Conservation (phyloP, 2,888 invertebrate genomes). For the Galerucella calmariensis region DNA sequence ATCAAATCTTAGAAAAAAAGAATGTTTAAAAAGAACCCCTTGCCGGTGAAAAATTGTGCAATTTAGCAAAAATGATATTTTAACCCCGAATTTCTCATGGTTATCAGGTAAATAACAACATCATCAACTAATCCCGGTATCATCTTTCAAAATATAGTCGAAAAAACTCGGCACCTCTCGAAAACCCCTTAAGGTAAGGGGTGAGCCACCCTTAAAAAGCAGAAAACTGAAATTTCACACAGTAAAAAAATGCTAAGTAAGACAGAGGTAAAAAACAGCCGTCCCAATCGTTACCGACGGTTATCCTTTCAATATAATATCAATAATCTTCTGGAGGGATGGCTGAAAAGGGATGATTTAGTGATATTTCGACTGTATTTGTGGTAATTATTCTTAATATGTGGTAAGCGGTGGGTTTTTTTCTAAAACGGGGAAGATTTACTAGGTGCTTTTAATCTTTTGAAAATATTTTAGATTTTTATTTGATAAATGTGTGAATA, state of each 20-base stretch:
- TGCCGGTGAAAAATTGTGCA: constrained; percentile 53
- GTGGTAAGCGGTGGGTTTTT: constrained; percentile 56
- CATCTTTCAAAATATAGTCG: constrained; percentile 59
- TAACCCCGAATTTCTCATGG: constrained; percentile 58
- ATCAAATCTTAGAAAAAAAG: constrained; percentile 37
- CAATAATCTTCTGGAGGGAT: constrained; percentile 26
- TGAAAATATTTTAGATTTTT: constrained; percentile 3
- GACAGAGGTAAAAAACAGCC: constrained; percentile 43
- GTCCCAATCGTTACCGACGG: constrained; percentile 17
- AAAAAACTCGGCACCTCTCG: constrained; percentile 51
- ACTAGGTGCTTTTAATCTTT: constrained; percentile 21
- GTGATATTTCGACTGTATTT: constrained; percentile 57
- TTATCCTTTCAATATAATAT: neutral
- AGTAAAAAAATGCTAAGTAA: constrained; percentile 54
- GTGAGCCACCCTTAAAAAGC: constrained; percentile 55
- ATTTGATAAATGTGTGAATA: constrained; percentile 15
- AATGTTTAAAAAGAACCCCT: constrained; percentile 14
- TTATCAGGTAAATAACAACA: constrained; percentile 55
- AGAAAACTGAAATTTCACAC: constrained; percentile 63
- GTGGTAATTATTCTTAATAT: constrained; percentile 63
- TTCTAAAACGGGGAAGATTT: constrained; percentile 37
- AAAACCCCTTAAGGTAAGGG: constrained; percentile 54
- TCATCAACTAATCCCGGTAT: constrained; percentile 62
- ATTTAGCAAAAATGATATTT: constrained; percentile 54
- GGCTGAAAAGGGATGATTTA: constrained; percentile 52